Percentiles rank a stretch among this genome's conserved stretches.
Conservation (phyloP, 2,888 invertebrate genomes). For the Drosophila pullipes region DNA sequence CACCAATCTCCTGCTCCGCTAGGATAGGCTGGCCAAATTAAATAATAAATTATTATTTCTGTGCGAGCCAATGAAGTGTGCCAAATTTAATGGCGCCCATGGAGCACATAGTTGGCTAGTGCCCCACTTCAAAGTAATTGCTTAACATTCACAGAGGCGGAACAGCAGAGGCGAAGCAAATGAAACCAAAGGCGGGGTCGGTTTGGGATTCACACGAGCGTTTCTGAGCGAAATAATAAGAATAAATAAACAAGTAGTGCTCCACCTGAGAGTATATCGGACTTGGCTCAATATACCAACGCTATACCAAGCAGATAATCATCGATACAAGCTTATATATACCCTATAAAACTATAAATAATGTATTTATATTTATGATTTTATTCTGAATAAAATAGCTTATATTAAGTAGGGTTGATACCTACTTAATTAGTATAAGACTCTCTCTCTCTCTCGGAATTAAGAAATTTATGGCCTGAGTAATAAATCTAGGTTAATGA, state of each 20-base stretch:
- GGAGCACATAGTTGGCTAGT: conserved; percentile 70
- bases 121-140: conserved; percentile 78
- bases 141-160: conserved; percentile 27
- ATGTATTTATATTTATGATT: neutral
- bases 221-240: neutral
- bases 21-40: conserved; percentile 55
- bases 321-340: neutral
- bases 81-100: conserved; percentile 74
- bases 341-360: neutral
- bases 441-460: neutral
- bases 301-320: neutral
- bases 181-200: neutral
- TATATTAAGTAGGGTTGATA: neutral
- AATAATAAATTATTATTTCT: conserved; percentile 79
- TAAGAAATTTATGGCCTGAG: neutral
- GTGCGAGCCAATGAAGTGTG: conserved; percentile 77
- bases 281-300: neutral
- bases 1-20: neutral
- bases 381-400: neutral
- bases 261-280: neutral
- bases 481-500: neutral
- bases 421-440: neutral
- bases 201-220: neutral
- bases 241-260: neutral
- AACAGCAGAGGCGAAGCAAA: neutral